These are phyloP conservation scores for Anoplophora glabripennis DNA, from an alignment of 1,140 invertebrate species.

Conservation along the genomic window DNA sequence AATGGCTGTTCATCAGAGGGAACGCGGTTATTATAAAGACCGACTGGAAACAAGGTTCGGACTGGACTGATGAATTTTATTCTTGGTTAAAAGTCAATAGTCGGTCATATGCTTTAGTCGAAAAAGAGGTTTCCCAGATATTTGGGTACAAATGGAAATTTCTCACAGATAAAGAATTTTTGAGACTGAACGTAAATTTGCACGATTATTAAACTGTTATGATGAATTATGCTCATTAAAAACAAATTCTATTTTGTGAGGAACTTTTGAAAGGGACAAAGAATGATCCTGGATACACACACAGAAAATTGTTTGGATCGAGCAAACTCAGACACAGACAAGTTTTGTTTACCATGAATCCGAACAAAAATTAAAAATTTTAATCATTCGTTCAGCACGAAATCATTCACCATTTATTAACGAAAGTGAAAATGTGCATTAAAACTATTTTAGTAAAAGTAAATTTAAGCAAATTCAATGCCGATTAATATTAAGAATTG, in stretches of 20 bases:
- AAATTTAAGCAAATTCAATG: too few species aligned
- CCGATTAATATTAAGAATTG: too few species aligned
- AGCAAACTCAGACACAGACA: too few species aligned
- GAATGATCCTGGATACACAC: background rate
- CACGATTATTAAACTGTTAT: slow-evolving; percentile 24
- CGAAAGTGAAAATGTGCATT: too few species aligned
- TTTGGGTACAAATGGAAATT: slow-evolving; percentile 70
- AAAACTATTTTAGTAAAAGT: too few species aligned
- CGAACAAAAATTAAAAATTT: too few species aligned
- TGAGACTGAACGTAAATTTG: slow-evolving; percentile 39
- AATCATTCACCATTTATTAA: too few species aligned
- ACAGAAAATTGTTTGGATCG: background rate
- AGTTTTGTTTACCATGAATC: too few species aligned
- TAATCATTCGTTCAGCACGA: too few species aligned
- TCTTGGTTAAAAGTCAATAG: slow-evolving; percentile 63
- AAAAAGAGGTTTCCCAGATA: slow-evolving; percentile 66
- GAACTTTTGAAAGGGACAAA: background rate
- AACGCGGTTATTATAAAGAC: slow-evolving; percentile 70
- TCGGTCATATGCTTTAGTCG: slow-evolving; percentile 62
- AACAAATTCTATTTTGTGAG: background rate
- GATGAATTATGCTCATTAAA: background rate
- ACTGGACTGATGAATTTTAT: slow-evolving; percentile 68
- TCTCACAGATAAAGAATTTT: slow-evolving; percentile 71
- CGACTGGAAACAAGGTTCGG: slow-evolving; percentile 63
- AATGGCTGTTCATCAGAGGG: slow-evolving; percentile 64